Conservation (phyloP, 53 echinoderm and acorn worm species). For the Actinopyga echinites region DNA sequence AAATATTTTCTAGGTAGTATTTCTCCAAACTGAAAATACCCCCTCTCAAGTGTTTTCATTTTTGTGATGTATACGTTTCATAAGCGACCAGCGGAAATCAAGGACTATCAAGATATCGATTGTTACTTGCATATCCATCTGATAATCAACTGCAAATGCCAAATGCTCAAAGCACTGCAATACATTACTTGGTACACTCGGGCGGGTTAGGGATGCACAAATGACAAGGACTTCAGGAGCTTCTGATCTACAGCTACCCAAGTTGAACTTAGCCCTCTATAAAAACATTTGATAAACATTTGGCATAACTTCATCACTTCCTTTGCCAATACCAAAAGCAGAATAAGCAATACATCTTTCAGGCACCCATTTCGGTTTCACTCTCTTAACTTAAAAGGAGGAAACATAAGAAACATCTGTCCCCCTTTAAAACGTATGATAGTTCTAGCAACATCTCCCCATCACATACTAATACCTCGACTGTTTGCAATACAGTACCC, state of each 20-base stretch:
- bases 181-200: background rate
- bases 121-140: background rate
- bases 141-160: background rate
- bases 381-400: background rate
- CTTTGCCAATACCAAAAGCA: too few species aligned
- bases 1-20: too few species aligned
- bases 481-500: background rate
- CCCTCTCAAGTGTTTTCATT: too few species aligned
- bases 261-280: background rate
- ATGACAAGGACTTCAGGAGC: background rate
- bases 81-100: background rate
- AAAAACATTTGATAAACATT: slow-evolving; percentile 12
- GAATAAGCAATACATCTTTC: too few species aligned
- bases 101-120: background rate
- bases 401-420: too few species aligned
- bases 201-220: background rate
- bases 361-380: background rate
- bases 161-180: background rate
- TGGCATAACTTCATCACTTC: background rate
- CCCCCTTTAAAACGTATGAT: background rate
- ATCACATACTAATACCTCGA: background rate
- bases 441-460: background rate
- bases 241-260: background rate
- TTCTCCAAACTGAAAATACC: too few species aligned
- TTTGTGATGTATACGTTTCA: too few species aligned